Conservation (phyloP, 92 coral and sea anemone genomes). For the Scolanthus callimorphus region DNA sequence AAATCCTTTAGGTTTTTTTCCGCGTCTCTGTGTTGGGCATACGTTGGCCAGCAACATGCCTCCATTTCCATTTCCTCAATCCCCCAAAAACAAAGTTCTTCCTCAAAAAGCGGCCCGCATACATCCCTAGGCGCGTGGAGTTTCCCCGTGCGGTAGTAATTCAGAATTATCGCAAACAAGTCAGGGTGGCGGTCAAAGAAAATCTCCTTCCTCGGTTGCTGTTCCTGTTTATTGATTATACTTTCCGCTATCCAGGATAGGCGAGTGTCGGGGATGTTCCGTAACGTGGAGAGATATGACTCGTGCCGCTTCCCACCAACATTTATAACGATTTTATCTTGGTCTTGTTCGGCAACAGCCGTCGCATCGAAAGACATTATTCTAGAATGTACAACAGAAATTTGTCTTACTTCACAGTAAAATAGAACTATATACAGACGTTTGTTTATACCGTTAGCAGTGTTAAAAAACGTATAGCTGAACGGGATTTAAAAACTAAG, state of each 20-base stretch:
- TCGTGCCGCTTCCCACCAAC: slow-evolving; percentile 97
- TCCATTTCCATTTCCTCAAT: slow-evolving; percentile 97
- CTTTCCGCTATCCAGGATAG: slow-evolving; percentile 90
- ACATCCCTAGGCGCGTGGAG: slow-evolving; percentile 92
- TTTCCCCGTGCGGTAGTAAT: slow-evolving; percentile 92
- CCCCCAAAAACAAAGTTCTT: slow-evolving; percentile 93
- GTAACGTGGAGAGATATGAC: slow-evolving; percentile 79
- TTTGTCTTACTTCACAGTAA: not conserved
- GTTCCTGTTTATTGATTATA: slow-evolving; percentile 46
- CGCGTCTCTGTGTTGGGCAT: slow-evolving; percentile 92
- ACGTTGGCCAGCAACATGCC: slow-evolving; percentile 96
- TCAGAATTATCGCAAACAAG: slow-evolving; percentile 76
- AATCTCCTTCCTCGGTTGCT: slow-evolving; percentile 45
- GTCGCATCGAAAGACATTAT: slow-evolving; percentile 43
- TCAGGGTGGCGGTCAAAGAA: slow-evolving; percentile 96
- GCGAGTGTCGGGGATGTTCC: slow-evolving; percentile 90
- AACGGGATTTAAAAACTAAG: no score
- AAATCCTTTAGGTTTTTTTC: slow-evolving; percentile 90
- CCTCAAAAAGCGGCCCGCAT: slow-evolving; percentile 93
- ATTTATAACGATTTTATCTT: slow-evolving; percentile 76
- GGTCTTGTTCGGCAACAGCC: slow-evolving; percentile 55
- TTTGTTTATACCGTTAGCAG: no score
- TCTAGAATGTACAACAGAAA: no score
- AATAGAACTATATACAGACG: not conserved
- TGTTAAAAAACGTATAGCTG: no score